Evolutionary conservation across 1,140 invertebrate genomes (phyloP), one percentile per base, ranked within the genome.

Genomic region (Leucophenga varia): DNA sequence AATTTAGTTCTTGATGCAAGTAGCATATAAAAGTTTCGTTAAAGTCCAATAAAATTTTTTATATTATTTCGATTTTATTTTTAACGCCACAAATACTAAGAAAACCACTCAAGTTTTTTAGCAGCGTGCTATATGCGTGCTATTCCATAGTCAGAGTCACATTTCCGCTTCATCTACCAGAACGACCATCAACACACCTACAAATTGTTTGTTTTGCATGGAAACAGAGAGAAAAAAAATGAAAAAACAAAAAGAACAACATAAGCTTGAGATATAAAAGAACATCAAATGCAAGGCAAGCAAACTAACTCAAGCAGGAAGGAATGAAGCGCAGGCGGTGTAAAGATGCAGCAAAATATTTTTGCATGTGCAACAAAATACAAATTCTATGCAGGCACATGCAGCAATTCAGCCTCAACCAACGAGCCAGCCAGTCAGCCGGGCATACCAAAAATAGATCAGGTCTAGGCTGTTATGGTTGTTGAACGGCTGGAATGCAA

Each of bases 141-240:
- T n/a, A n/a, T n/a, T n/a, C n/a, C n/a, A n/a, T n/a, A n/a, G 40
- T 58, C 61, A 63, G 67, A 63, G 59, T 67, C 63, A 67, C 63
- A 68, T 67, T 67, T 68, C 64, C 60, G 64, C 64, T 68, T 64
- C 60, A 67, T 67, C 64, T 67, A 67, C 51, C 64, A 60, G 59
- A 67, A 63, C 64, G 63, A 46, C 63, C 61, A 57, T 64, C 59
- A 68, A 42, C 50, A 37, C 63, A 65, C 63, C 63, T 65, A 65
- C 63, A 67, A 65, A 65, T 65, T 65, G 63, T 58, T 65, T 61
- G 57, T 58, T 54, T 58, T 45, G 42, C 54, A 22, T 20, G 43
- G 28, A 17, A 14, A n/a, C 13, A 34, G 34, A 36, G n/a, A n/a
- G n/a, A n/a, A n/a, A n/a, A n/a, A n/a, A n/a, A n/a, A 28, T 12